Evolutionary conservation across 2,888 invertebrate genomes (phyloP).

Genomic region (Limnephilus rhombicus): DNA sequence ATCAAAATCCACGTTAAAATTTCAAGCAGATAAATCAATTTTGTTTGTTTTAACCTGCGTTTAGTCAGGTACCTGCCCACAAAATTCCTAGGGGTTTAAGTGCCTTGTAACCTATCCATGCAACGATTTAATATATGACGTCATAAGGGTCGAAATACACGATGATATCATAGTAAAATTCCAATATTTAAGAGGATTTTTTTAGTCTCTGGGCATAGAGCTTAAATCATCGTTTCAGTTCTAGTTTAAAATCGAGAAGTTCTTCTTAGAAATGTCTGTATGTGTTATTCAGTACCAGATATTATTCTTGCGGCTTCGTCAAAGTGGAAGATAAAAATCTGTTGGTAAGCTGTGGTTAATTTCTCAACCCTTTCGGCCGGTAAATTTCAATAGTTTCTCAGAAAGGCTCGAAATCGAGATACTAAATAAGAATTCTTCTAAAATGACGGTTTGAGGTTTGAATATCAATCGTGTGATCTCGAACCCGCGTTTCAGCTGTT

Average conservation of each 20-base stretch:
- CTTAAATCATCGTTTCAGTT: not conserved
- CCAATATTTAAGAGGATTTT: not conserved
- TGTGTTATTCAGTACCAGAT: not conserved
- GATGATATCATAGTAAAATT: not conserved
- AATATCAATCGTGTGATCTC: not conserved
- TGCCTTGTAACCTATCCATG: not conserved
- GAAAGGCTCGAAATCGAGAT: not conserved
- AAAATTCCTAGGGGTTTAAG: conserved; percentile 13
- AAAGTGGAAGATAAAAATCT: not conserved
- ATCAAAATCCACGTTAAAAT: not conserved
- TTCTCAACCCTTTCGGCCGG: not conserved
- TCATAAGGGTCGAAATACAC: not conserved
- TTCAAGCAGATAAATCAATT: not conserved
- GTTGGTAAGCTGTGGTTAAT: not conserved
- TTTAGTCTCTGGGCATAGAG: not conserved
- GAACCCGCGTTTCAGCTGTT: not conserved
- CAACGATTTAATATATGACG: not conserved
- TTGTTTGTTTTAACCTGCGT: not conserved
- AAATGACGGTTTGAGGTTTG: not conserved
- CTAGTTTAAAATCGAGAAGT: not conserved
- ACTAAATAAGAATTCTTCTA: not conserved
- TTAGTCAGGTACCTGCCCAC: not conserved
- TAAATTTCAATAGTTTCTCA: not conserved
- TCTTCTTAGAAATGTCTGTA: not conserved
- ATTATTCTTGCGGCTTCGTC: not conserved